A percentile compares a stretch with the other conserved stretches of the same genome.
phyloP scores from a whole-genome alignment of 2,888 invertebrate genomes.

The Sussaba pulchella region DNA sequence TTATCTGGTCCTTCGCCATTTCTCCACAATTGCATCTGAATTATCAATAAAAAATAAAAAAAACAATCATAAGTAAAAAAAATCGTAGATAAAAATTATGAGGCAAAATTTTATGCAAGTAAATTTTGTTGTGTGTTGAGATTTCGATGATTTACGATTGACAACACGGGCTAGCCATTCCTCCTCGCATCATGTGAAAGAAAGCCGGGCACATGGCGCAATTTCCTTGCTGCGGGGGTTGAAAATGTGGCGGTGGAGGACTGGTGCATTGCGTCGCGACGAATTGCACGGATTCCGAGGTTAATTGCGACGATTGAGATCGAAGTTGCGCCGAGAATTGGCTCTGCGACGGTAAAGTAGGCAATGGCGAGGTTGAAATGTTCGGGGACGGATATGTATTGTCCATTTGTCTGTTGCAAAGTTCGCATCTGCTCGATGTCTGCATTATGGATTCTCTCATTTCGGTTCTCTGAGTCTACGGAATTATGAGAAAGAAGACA shows the following conservation, averaged over 20 bases:
- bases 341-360: conserved; percentile 37
- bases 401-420: conserved; percentile 72
- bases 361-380: conserved; percentile 12
- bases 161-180: conserved; percentile 70
- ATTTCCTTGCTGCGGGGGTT: conserved; percentile 46
- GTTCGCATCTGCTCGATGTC: conserved; percentile 74
- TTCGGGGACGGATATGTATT: neutral
- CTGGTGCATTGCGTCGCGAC: neutral
- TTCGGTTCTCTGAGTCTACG: conserved; percentile 72
- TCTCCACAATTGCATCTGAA: conserved; percentile 63
- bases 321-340: conserved; percentile 9
- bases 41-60: neutral
- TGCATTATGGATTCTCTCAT: conserved; percentile 74
- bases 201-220: conserved; percentile 74
- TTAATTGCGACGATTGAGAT: neutral
- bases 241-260: neutral
- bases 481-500: neutral
- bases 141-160: conserved; percentile 69
- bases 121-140: neutral
- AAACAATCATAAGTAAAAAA: neutral
- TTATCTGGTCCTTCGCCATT: conserved; percentile 10
- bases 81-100: neutral
- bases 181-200: conserved; percentile 73
- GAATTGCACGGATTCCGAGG: conserved; percentile 8
- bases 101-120: neutral